A percentile compares a stretch with the other conserved stretches of the same genome.
Conservation (phyloP, 2,797 vertebrate genomes). For the Fundulus diaphanus region DNA sequence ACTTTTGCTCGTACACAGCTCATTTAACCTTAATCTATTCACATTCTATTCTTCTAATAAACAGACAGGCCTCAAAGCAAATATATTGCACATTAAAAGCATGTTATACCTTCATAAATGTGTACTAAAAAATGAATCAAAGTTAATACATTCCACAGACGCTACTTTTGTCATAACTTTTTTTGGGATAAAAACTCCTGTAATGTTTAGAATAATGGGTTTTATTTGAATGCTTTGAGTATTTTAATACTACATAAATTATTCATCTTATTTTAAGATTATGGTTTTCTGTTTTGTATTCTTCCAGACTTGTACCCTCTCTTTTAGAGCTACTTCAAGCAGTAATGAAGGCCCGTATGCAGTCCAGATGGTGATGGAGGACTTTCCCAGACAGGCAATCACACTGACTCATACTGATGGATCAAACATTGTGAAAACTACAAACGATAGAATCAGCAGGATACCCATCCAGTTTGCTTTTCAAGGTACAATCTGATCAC, state of each 20-base stretch:
- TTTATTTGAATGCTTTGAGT: no score
- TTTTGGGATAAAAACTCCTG: no score
- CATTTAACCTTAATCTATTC: no score
- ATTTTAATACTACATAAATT: no score
- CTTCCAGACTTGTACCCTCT: slow-evolving; percentile 39
- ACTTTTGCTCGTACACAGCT: no score
- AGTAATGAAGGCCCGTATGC: neutral
- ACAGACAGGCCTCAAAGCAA: no score
- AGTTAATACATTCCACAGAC: no score
- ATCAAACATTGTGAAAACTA: neutral
- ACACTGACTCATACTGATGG: slow-evolving; percentile 21
- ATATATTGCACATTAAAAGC: no score
- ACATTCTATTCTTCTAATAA: no score
- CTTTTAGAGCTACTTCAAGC: slow-evolving; percentile 3
- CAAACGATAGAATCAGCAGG: slow-evolving; percentile 25
- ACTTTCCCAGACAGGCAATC: slow-evolving; percentile 43
- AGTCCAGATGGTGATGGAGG: slow-evolving; percentile 53
- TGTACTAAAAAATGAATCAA: no score
- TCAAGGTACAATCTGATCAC: neutral
- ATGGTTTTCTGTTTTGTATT: neutral
- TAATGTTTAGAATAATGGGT: neutral
- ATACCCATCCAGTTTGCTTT: slow-evolving; percentile 54
- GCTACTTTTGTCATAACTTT: no score
- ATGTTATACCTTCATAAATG: no score
- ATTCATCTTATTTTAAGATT: neutral